Base-by-base conservation (phyloP, 2,888 invertebrate species). In the Agrypnus murinus region DNA sequence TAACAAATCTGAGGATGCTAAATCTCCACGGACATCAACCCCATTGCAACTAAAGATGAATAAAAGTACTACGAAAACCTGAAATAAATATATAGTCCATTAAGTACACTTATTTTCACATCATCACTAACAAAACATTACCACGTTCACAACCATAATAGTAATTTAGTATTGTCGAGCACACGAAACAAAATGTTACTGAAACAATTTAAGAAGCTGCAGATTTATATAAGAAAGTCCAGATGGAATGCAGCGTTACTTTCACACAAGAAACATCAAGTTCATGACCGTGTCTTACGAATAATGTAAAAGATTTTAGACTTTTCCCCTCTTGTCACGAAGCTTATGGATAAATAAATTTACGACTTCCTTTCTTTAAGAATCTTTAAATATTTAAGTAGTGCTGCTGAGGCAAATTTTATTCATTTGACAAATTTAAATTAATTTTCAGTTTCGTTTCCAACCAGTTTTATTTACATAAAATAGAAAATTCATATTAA, bases 31-130 rank as follows among this genome's bases (percentile, higher is more conserved):
- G 9, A 12, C 34, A 48, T 46, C 32, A 48, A 31, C 46, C 12
- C 19, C 46, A 14, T 38, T 48, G 45, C 48, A 46, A 10, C 46
- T 48, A 32, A 48, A 46, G 34, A 46, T 32, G 31, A 62, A 45
- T 48, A 62, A 38, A 36, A 0, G 62, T 48, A 62, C n/a, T n/a
- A 48, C 62, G 15, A 48, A 62, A 34, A 62, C 14, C 62, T 62
- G 46, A 9, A 62, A 57, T 1, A 57, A 55, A 40, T 25, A 40
- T 40, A 43, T 5, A n/a, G 36, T n/a, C n/a, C n/a, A 19, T 8
- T 43, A 38, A 19, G 15, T 40, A 25, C 15, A 58, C 14, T 17
- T 15, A 34, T 40, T 40, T 8, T 40, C 19, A 59, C 19, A 15
- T 19, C n/a, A 40, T 8, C 36, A 31, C 8, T 38, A 19, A 53